Conservation (phyloP, 1,140 invertebrate genomes). For the Monomorium pharaonis region DNA sequence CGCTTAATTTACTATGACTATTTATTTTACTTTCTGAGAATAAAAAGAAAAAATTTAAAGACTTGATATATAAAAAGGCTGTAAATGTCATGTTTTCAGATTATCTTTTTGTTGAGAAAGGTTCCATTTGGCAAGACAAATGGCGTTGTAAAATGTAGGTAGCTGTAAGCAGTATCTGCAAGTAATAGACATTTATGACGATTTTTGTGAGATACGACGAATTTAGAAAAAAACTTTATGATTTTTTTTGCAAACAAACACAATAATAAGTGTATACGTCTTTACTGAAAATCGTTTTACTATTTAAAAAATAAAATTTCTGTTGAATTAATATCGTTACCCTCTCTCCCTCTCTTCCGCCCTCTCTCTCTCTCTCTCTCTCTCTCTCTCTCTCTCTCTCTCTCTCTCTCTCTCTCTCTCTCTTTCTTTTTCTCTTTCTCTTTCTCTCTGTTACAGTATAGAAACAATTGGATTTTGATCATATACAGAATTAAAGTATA, state of each 20-base stretch:
- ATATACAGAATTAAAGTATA: not conserved
- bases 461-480: conserved; percentile 21
- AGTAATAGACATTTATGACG: conserved; percentile 33
- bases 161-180: conserved; percentile 7
- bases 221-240: conserved; percentile 7
- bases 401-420: no score
- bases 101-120: conserved; percentile 18
- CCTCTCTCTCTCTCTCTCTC: no score
- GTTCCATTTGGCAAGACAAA: not conserved
- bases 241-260: not conserved
- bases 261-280: not conserved
- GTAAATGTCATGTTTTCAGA: conserved; percentile 20
- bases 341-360: no score
- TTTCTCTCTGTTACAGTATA: no score
- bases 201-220: conserved; percentile 13
- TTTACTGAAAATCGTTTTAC: not conserved
- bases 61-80: conserved; percentile 26
- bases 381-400: no score
- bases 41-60: conserved; percentile 14
- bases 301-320: not conserved
- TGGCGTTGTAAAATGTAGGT: conserved; percentile 12
- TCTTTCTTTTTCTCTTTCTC: no score
- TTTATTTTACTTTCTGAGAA: conserved; percentile 13
- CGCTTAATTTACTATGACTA: not conserved
- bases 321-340: no score